A percentile compares a stretch with the other conserved stretches of the same genome.
phyloP scores from a whole-genome alignment of 2,113 vertebrate species.

The Dermatemys mawii region DNA sequence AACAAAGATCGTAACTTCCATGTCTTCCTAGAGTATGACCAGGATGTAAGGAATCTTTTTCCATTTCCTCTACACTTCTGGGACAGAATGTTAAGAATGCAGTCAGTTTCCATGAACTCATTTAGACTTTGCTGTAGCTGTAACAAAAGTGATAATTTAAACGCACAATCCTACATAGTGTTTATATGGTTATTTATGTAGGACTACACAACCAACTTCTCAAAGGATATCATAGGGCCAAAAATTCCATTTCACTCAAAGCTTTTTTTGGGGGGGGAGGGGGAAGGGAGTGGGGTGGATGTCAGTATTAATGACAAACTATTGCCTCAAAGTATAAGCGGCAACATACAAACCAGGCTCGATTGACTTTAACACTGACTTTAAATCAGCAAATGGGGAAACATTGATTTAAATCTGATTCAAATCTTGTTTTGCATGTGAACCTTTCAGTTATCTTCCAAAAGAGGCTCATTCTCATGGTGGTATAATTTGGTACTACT shows the following conservation, averaged over 20 bases:
- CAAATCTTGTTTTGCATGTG: not conserved
- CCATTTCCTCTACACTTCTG: not conserved
- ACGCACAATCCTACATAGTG: too few relatives aligned
- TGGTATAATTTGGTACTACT: not conserved
- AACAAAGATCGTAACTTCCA: conserved; percentile 97
- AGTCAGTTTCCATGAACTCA: not conserved
- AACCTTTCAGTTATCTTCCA: not conserved
- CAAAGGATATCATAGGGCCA: not conserved
- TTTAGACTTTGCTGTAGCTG: not conserved
- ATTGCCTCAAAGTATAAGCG: not conserved
- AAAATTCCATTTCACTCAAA: not conserved
- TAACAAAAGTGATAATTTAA: too few relatives aligned
- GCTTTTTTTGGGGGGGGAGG: not conserved
- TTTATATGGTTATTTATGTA: too few relatives aligned
- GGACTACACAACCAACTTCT: too few relatives aligned
- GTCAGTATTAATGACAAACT: not conserved
- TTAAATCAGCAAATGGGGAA: not conserved
- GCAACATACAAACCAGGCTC: not conserved
- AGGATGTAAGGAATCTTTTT: conserved; percentile 88
- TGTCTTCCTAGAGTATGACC: conserved; percentile 97
- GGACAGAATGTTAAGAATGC: not conserved
- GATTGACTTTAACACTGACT: not conserved
- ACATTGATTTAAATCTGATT: not conserved
- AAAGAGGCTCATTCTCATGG: not conserved
- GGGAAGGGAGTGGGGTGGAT: too few relatives aligned